A percentile compares a stretch with the other conserved stretches of the same genome.
These are phyloP conservation scores for Camelus bactrianus DNA, from an alignment of 2,113 vertebrate genomes.

Conservation along the genomic window DNA sequence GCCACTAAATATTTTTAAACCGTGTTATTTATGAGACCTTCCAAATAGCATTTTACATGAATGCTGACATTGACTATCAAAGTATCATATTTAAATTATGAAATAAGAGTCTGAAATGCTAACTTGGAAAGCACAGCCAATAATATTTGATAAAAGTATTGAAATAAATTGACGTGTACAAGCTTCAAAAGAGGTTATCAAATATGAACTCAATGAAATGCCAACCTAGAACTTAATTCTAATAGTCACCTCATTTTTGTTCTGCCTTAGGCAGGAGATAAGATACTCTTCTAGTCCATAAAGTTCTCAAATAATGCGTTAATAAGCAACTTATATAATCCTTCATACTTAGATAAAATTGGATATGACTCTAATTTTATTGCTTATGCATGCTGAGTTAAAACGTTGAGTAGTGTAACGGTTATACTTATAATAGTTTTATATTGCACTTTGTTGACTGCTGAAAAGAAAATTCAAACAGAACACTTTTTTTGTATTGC, in stretches of 20 bases:
- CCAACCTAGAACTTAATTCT: background rate
- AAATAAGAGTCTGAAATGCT: conserved; percentile 14
- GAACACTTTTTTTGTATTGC: background rate
- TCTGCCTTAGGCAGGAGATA: background rate
- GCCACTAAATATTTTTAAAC: conserved; percentile 76
- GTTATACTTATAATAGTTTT: background rate
- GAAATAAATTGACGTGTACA: background rate
- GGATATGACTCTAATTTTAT: background rate
- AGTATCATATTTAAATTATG: conserved; percentile 53
- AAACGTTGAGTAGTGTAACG: background rate
- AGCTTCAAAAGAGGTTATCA: background rate
- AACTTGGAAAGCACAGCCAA: background rate
- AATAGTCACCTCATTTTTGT: background rate
- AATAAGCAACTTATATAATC: background rate
- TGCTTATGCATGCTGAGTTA: background rate
- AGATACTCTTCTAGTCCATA: background rate
- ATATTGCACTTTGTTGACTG: background rate
- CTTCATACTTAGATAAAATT: background rate
- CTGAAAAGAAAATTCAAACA: conserved; percentile 34
- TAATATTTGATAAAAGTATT: background rate
- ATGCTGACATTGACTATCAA: background rate
- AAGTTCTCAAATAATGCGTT: background rate
- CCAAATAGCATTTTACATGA: conserved; percentile 49
- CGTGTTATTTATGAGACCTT: conserved; percentile 60
- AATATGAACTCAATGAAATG: background rate